Evolutionary conservation across 2,113 vertebrate genomes (phyloP), one percentile per base, ranked within the genome.

Genomic region (Rhinoptilus africanus): DNA sequence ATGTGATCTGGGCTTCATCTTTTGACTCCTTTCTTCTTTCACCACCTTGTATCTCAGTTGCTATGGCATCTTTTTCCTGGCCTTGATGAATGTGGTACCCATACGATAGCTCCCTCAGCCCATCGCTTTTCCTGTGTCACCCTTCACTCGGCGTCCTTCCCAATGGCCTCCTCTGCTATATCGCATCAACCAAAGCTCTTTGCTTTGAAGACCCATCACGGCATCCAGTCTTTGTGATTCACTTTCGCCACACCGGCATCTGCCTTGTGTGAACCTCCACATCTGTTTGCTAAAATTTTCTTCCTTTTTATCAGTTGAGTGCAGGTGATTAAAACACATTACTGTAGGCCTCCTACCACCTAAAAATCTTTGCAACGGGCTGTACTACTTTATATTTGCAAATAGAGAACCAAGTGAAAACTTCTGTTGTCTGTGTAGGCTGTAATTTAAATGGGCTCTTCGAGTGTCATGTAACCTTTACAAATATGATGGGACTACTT

Each of bases 41-140:
- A 30, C 54, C 45, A 14, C 48, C 43, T 63, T 4, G 0, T 50
- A 30, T 68, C 60, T 80, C 81, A 37, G 1, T 34, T 41, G 41
- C 68, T 35, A 26, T 37, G 47, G 32, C 68, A 62, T 64, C 35
- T 41, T 73, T 37, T 51, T 57, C 50, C 41, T 75, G 54, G 21
- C 18, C 50, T 64, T 48, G 18, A 34, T 43, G n/a, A 53, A 34
- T 9, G 10, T 53, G 14, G 37, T 56, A 20, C 24, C 34, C 26
- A 8, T 45, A 2, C 4, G 1, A 24, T 64, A 2, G 0, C 24
- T 59, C 15, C 22, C 57, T 71, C 1, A 0, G 56, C 20, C 18
- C 1, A 2, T 64, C 3, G 1, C 37, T 53, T 26, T 30, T 47
- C 30, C 74, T 21, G 5, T 35, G 30, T 72, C 51, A 54, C 45